Evolutionary conservation across 2,113 vertebrate species (phyloP), one percentile per base, ranked within the genome.

Genomic region (Seriola quinqueradiata): DNA sequence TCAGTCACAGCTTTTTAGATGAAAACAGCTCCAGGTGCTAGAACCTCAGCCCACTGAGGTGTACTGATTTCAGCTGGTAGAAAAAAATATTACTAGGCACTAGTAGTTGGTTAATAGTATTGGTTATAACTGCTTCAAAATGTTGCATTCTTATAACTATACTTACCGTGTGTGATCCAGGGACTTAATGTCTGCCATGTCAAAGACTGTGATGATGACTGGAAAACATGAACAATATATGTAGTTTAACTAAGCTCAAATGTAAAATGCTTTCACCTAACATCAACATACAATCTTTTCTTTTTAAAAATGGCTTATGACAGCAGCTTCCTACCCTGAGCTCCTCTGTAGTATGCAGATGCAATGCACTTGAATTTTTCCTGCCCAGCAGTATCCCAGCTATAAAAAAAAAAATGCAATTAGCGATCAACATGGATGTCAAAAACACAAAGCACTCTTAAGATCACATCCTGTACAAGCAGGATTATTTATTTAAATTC

Each of bases 331-430:
- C 94, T 81, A 98, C 97, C 97, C 87, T 97, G 96, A 78, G 97
- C 97, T 11, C 97, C 97, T 91, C 96, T 89, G 92, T 98, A 98
- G 90, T 98, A 99, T 48, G 97, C 95, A 69, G 97, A 97, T 3
- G 97, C 96, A 6, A 98, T 97, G 87, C 97, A 98, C 92, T 98
- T 99, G 93, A 99, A 98, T 91, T 97, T 98, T 80, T 99, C 97
- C 90, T 98, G 97, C 13, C 97, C 97, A 1, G 97, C 97, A 14
- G 97, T 99, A 92, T 99, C 97, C 97, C 97, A 98, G 93, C 97
- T 99, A 86, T 76, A 83, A 50, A 81, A 59, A 85, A 75, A 84
- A 81, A 59, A 85, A 74, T 84, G 57, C n/a, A 57, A 32, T 5
- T 4, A 11, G 1, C 17, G 8, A 2, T 34, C 5, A 13, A 63